These are phyloP conservation scores for Tetramorium alpestre DNA, from an alignment of 1,140 invertebrate species.

Conservation along the genomic window DNA sequence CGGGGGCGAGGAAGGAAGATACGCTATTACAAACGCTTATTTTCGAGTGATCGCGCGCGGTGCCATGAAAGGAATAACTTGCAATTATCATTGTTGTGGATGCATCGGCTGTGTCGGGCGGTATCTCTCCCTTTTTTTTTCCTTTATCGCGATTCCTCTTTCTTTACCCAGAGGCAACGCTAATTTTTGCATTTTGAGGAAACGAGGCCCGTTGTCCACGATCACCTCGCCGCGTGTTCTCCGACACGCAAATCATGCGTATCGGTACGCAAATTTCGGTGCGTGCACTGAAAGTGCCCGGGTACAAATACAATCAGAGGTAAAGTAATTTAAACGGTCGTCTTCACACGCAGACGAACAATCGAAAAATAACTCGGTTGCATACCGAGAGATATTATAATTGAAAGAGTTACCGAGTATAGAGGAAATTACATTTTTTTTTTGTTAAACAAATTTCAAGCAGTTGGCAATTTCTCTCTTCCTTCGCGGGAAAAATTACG, in stretches of 20 bases:
- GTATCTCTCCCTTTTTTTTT: too few species aligned
- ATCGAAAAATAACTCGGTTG: not conserved
- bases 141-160: not conserved
- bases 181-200: constrained; percentile 51
- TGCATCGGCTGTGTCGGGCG: not conserved
- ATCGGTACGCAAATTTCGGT: not conserved
- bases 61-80: constrained; percentile 23
- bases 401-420: not conserved
- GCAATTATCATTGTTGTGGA: constrained; percentile 29
- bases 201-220: constrained; percentile 30
- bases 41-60: constrained; percentile 24
- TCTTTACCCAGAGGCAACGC: constrained; percentile 36
- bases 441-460: not conserved
- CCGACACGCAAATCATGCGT: constrained; percentile 28
- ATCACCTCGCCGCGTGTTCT: constrained; percentile 9
- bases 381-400: not conserved
- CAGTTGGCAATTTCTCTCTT: not conserved
- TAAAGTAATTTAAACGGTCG: constrained; percentile 16
- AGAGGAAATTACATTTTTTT: not conserved
- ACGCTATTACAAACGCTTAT: constrained; percentile 21
- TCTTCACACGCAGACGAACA: not conserved
- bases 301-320: not conserved
- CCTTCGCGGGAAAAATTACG: too few species aligned
- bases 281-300: not conserved
- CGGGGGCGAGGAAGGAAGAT: not conserved